Evolutionary conservation across 1,140 invertebrate species (phyloP), one percentile per base, ranked within the genome.

Genomic region (Onthophagus taurus): DNA sequence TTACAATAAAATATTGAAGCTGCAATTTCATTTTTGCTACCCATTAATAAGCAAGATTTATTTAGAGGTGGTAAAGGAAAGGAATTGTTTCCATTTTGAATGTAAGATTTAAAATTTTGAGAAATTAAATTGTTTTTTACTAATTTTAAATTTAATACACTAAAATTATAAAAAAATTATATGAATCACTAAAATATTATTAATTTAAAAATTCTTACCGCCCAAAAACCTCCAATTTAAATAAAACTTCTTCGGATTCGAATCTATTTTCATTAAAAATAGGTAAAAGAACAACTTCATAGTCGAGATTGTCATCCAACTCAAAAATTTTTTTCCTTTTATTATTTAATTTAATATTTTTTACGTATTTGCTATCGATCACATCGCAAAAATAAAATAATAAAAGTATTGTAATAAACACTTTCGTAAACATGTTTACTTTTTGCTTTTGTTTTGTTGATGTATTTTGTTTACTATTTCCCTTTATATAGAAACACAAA

Each of bases 1-100:
- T 66, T 50, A 50, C 72, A 76, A 36, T 71, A 56, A 54, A 66
- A 76, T 14, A 76, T 57, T 6, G 75, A 70, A 13, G 74, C 75
- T 1, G 68, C 60, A 29, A 52, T 60, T 3, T 49, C 47, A 9
- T 50, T 54, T 54, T 71, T 63, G 20, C 53, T 36, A 42, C 75
- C 69, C 18, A 76, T 53, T 55, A 71, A 76, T 55, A 75, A 65
- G 47, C 73, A 76, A 9, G 60, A 57, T 29, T 47, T 41, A 0
- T 62, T 54, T 21, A 58, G 39, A 43, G 55, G 45, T 20, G 47
- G 49, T 16, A 67, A 46, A 31, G 62, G 46, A 30, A 55, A 49
- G 1, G 37, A 30, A 12, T 56, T 51, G 33, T 59, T 49, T 5
- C 49, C 53, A 20, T 57, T 52, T 45, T 67, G 63, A 18, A 65